phyloP scores from a whole-genome alignment of 2,797 vertebrate genomes.

The Labeo calbasu region DNA sequence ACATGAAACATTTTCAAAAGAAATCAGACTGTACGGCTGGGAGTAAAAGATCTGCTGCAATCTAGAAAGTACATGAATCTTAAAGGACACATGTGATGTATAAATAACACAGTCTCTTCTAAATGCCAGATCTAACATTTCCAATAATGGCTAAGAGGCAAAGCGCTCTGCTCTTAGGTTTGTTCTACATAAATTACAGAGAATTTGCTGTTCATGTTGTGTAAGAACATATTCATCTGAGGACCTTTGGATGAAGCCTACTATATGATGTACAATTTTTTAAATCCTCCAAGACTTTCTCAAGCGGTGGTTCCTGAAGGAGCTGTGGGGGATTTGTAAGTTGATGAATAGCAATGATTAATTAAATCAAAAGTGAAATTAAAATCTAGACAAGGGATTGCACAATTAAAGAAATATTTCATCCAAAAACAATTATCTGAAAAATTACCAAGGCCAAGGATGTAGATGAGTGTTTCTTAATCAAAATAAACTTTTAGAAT shows the following conservation, averaged over 20 bases:
- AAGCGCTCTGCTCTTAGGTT: not conserved
- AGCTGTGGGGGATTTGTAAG: not conserved
- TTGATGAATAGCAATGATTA: not conserved
- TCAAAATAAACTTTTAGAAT: not conserved
- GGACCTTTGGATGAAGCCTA: not conserved
- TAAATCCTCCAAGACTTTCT: slow-evolving; percentile 4
- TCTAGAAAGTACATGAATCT: not conserved
- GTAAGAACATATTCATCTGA: not conserved
- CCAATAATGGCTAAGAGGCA: not conserved
- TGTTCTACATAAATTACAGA: not conserved
- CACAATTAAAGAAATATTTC: not conserved
- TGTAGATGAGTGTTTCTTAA: not conserved
- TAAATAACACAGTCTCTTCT: not conserved
- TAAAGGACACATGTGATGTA: not conserved
- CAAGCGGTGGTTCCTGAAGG: not conserved
- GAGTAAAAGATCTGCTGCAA: not conserved
- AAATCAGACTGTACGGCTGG: not conserved
- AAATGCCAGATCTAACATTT: not conserved
- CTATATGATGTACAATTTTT: not conserved
- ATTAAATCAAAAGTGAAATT: not conserved
- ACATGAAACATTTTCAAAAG: not conserved
- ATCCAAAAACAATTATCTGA: not conserved
- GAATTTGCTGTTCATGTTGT: not conserved
- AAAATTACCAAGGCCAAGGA: not conserved
- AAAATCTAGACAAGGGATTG: not conserved